Evolutionary conservation across 2,888 invertebrate species (phyloP).

Genomic region (Zaprionus lineosus): DNA sequence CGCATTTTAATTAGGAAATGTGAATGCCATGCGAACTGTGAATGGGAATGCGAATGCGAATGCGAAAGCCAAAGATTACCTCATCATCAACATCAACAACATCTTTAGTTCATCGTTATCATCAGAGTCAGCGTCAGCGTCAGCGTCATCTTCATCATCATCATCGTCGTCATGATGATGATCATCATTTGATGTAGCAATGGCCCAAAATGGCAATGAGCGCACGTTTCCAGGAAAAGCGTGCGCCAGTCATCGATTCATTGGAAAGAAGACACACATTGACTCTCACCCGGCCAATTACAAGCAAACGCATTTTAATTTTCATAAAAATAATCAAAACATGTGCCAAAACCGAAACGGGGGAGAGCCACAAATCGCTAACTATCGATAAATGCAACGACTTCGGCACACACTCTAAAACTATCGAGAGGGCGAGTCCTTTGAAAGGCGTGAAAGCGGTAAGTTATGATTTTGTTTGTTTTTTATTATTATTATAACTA

Average conservation of each 20-base stretch:
- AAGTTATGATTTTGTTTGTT: too few species aligned
- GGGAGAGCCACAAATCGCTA: slow-evolving; percentile 2
- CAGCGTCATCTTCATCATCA: too few species aligned
- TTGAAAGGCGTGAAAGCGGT: too few species aligned
- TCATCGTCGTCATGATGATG: slow-evolving; percentile 20
- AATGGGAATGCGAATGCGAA: slow-evolving; percentile 22
- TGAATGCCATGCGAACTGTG: slow-evolving; percentile 5
- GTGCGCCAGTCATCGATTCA: slow-evolving; percentile 51
- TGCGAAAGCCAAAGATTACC: slow-evolving; percentile 57
- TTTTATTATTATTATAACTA: too few species aligned
- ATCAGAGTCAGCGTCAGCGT: too few species aligned
- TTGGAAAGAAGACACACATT: slow-evolving; percentile 12
- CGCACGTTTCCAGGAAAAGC: slow-evolving; percentile 69
- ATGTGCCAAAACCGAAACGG: slow-evolving; percentile 55
- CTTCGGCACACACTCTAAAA: slow-evolving; percentile 22
- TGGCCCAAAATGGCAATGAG: slow-evolving; percentile 70
- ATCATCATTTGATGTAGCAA: too few species aligned
- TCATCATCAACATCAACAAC: slow-evolving; percentile 41
- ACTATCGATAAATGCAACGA: not conserved
- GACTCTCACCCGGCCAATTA: slow-evolving; percentile 51
- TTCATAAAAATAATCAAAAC: slow-evolving; percentile 76
- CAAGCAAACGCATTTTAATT: slow-evolving; percentile 78
- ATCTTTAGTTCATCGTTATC: slow-evolving; percentile 11
- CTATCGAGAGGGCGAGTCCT: too few species aligned
- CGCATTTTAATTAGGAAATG: too few species aligned